Evolutionary conservation across 2,113 vertebrate species (phyloP), one percentile per base, ranked within the genome.

Genomic region (Bujurquina vittata): DNA sequence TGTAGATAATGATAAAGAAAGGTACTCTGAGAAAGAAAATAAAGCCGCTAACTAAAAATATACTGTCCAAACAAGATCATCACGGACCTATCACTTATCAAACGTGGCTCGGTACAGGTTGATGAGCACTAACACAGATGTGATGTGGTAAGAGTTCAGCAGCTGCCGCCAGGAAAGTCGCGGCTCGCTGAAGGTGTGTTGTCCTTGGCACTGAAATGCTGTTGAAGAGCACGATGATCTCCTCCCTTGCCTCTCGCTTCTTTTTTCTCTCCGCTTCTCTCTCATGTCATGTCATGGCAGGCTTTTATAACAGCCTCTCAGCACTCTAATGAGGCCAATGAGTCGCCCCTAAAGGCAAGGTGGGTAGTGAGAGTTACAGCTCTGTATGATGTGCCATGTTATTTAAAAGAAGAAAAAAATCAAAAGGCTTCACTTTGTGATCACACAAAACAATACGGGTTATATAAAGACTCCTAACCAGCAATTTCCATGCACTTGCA

Each of bases 261-360:
- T 29, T 15, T 14, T 55, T 61, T 81, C 57, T 63, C 0, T 57
- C 23, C 26, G 23, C 23, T 10, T 37, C 65, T 77, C 59, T 73
- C 9, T 89, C 87, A 20, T 88, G 87, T 93, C 90, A 20, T 69
- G 79, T 89, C 83, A 74, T 72, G 83, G 76, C 81, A 69, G 55
- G 81, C 33, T 82, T 84, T 87, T 52, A 65, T 81, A 22, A 73
- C 14, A 22, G 0, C 56, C 29, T 29, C n/a, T 56, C n/a, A 43
- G 31, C 8, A 7, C 75, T 65, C 12, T 85, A 80, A 85, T 81
- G 69, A 87, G 29, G 23, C 63, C 58, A 43, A 9, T n/a, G 81
- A 81, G 22, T 84, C 3, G 2, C 7, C 67, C 91, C 89, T 87
- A 52, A 78, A 79, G 90, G 92, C 29, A 87, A 84, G 87, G 89